phyloP scores from a whole-genome alignment of 1,140 invertebrate genomes.

The Phymastichus coffea region DNA sequence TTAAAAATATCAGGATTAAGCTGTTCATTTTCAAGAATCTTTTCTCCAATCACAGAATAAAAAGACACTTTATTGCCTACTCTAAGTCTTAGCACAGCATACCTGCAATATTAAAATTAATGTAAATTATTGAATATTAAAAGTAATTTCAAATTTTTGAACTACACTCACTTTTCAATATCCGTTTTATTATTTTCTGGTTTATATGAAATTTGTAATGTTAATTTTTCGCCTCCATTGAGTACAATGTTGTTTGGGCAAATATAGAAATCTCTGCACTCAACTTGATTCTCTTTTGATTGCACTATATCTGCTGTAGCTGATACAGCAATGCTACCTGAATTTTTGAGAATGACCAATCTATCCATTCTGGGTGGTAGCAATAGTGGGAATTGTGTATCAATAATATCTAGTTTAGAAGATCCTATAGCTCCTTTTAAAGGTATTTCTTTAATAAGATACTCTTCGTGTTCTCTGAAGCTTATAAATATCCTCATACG shows the following conservation, averaged over 20 bases:
- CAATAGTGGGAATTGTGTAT: slow-evolving; percentile 38
- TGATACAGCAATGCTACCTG: slow-evolving; percentile 37
- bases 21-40: slow-evolving; percentile 26
- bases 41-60: slow-evolving; percentile 40
- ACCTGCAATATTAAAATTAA: slow-evolving; percentile 29
- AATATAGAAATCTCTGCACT: slow-evolving; percentile 24
- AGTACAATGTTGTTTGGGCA: slow-evolving; percentile 37
- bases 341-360: slow-evolving; percentile 38
- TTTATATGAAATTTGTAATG: slow-evolving; percentile 40
- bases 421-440: slow-evolving; percentile 39
- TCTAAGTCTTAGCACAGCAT: slow-evolving; percentile 38
- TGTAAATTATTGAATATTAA: slow-evolving; percentile 12
- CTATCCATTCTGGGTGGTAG: slow-evolving; percentile 39
- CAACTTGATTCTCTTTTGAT: slow-evolving; percentile 23
- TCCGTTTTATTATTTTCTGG: slow-evolving; percentile 31
- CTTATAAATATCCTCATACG: slow-evolving; percentile 10
- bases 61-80: slow-evolving; percentile 33
- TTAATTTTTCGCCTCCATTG: slow-evolving; percentile 34
- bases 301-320: slow-evolving; percentile 22
- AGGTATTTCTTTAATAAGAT: slow-evolving; percentile 39
- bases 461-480: slow-evolving; percentile 31
- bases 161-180: slow-evolving; percentile 33
- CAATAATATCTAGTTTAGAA: slow-evolving; percentile 41
- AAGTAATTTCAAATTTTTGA: slow-evolving; percentile 2
- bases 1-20: slow-evolving; percentile 31